Evolutionary conservation across 1,140 invertebrate species (phyloP), one percentile per base, ranked within the genome.

Genomic region (Formica exsecta): DNA sequence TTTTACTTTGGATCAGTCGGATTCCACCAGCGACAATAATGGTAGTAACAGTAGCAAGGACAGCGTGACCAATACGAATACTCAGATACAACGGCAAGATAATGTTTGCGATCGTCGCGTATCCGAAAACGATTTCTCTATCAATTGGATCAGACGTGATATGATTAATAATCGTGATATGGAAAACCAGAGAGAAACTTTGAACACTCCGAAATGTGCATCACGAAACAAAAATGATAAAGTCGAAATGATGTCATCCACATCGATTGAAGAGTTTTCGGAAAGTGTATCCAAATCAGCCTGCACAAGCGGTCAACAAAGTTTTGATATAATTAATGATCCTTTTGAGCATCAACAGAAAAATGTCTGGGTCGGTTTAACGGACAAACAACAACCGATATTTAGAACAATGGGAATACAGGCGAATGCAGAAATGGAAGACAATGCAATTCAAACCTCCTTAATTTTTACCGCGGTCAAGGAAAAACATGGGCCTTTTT

Each of bases 191-290:
- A 86, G 80, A 16, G 79, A 85, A 1, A 85, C 59, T 61, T 85
- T 88, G 22, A 81, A 68, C 29, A 89, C 87, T 59, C 87, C 94
- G 48, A 94, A 94, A 19, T 91, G 92, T 59, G 73, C 74, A 9
- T 62, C 85, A 76, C 85, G 94, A 11, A 93, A 93, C 9, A 94
- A 95, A 87, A 95, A 96, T 89, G 94, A 94, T 36, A 95, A 95
- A 70, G 92, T 95, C 7, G 93, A 94, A 61, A 89, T 92, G 92
- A 87, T 94, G 71, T 91, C 90, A 11, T 94, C 94, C 0, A 94
- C 95, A 79, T 95, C 95, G 5, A 94, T 95, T 2, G 95, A 96
- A 77, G 94, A 96, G 89, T 84, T 96, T 0, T 95, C 94, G 0
- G 96, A 96, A 51, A 95, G 95, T 77, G 90, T 93, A 6, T 94